These are phyloP conservation scores for Exaiptasia diaphana DNA, from an alignment of 64 coral and sea anemone genomes.

Conservation along the genomic window DNA sequence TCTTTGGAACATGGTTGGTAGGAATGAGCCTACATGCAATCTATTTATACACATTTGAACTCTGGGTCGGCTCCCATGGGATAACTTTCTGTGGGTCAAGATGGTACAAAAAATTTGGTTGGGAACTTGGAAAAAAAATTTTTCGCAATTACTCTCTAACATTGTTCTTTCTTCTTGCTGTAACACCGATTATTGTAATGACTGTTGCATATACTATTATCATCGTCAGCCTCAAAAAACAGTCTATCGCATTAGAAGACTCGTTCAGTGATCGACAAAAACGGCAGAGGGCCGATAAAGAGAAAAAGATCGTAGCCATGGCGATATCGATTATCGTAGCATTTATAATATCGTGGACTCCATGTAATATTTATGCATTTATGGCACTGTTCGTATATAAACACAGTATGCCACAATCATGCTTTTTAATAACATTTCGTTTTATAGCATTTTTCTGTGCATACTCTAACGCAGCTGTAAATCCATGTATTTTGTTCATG, in stretches of 20 bases:
- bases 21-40: slow-evolving; percentile 12
- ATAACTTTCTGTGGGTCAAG: too few relatives aligned
- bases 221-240: slow-evolving; percentile 22
- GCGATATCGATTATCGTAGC: slow-evolving; percentile 20
- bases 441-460: not conserved
- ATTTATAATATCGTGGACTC: slow-evolving; percentile 27
- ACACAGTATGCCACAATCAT: not conserved
- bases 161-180: not conserved
- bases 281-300: slow-evolving; percentile 9
- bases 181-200: not conserved
- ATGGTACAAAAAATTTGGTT: not conserved
- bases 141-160: slow-evolving; percentile 30
- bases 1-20: not conserved
- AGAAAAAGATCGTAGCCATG: slow-evolving; percentile 13
- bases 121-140: too few relatives aligned
- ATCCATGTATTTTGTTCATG: not conserved
- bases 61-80: too few relatives aligned
- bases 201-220: slow-evolving; percentile 25
- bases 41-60: slow-evolving; percentile 29
- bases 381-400: slow-evolving; percentile 17
- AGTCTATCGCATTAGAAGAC: not conserved
- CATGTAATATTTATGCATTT: not conserved
- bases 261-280: slow-evolving; percentile 11
- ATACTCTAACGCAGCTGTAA: not conserved
- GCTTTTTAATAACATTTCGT: not conserved